phyloP scores from a whole-genome alignment of 2,888 invertebrate genomes.

The Acleris holmiana region DNA sequence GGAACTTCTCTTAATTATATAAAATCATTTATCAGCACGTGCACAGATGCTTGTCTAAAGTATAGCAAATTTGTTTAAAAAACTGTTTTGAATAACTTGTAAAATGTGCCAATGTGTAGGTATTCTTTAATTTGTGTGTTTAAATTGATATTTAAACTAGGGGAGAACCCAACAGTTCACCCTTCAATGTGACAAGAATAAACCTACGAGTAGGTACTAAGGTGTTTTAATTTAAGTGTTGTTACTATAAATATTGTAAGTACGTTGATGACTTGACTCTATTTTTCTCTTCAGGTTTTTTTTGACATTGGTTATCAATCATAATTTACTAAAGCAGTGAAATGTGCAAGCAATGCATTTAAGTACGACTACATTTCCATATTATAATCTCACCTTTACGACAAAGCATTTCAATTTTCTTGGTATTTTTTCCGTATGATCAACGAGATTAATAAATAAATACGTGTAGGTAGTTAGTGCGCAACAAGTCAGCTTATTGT shows the following conservation, averaged over 20 bases:
- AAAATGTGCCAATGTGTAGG: background rate
- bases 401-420: conserved; percentile 19
- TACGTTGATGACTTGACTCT: too few species aligned
- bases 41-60: conserved; percentile 4
- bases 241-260: too few species aligned
- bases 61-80: conserved; percentile 14
- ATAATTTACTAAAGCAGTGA: background rate
- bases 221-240: too few species aligned
- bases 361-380: too few species aligned
- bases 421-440: conserved; percentile 15
- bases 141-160: too few species aligned
- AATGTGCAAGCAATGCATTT: background rate
- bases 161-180: too few species aligned
- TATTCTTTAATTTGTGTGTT: too few species aligned
- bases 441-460: conserved; percentile 12
- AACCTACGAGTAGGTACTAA: too few species aligned
- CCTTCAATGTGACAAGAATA: too few species aligned
- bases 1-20: conserved; percentile 11
- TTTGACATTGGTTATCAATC: background rate
- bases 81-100: conserved; percentile 14
- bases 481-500: conserved; percentile 41
- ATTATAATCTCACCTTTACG: conserved; percentile 12
- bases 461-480: conserved; percentile 20
- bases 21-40: conserved; percentile 30
- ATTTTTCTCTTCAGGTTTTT: too few species aligned